Evolutionary conservation across 2,888 invertebrate species (phyloP).

Genomic region (Opisthograptis luteolata): DNA sequence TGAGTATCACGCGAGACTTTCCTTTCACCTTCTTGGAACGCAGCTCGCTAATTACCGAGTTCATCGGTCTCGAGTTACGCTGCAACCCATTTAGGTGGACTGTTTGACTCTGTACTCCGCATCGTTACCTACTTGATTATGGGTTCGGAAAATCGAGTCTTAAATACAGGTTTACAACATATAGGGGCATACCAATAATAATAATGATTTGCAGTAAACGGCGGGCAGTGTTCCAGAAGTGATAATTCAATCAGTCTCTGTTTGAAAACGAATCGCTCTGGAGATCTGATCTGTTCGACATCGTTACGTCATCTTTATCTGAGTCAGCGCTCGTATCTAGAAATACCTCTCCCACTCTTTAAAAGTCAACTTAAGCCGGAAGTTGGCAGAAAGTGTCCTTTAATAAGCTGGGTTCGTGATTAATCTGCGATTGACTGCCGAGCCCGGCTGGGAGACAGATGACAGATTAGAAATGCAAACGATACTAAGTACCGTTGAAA

Average conservation of each 20-base stretch:
- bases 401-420: slow-evolving; percentile 43
- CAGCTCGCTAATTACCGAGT: slow-evolving; percentile 65
- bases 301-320: slow-evolving; percentile 33
- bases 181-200: slow-evolving; percentile 11
- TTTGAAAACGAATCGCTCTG: slow-evolving; percentile 11
- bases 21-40: slow-evolving; percentile 67
- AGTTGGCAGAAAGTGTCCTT: slow-evolving; percentile 42
- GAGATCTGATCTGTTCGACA: slow-evolving; percentile 27
- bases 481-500: slow-evolving; percentile 29
- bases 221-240: slow-evolving; percentile 14
- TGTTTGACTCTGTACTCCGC: slow-evolving; percentile 27
- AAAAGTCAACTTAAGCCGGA: slow-evolving; percentile 39
- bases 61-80: slow-evolving; percentile 60
- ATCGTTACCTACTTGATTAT: slow-evolving; percentile 9
- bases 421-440: slow-evolving; percentile 41
- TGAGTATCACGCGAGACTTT: slow-evolving; percentile 59
- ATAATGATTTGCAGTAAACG: slow-evolving; percentile 19
- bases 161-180: slow-evolving; percentile 13
- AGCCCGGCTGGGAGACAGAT: slow-evolving; percentile 30
- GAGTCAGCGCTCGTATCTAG: slow-evolving; percentile 27
- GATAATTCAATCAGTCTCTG: slow-evolving; percentile 23
- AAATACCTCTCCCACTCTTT: slow-evolving; percentile 27
- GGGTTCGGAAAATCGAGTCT: slow-evolving; percentile 17
- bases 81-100: slow-evolving; percentile 42
- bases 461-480: slow-evolving; percentile 37